phyloP scores from a whole-genome alignment of 1,140 invertebrate species.

The Laupala kohalensis region DNA sequence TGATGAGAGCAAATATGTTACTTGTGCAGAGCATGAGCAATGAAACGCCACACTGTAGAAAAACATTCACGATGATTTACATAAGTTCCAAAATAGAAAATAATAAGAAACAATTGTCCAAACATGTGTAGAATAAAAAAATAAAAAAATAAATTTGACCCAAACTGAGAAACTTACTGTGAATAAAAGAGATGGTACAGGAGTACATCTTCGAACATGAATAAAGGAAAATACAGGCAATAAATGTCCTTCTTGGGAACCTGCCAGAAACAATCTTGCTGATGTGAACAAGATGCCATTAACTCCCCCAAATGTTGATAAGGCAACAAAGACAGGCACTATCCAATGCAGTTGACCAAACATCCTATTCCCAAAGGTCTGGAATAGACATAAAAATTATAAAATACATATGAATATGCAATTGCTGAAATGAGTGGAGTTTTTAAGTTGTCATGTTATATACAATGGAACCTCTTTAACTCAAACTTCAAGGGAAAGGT shows the following conservation, averaged over 20 bases:
- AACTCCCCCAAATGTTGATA: constrained; percentile 73
- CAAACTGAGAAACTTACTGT: constrained; percentile 46
- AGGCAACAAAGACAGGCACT: constrained; percentile 79
- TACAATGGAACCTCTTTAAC: no score
- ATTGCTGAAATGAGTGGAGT: no score
- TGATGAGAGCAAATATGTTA: constrained; percentile 58
- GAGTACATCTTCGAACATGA: constrained; percentile 58
- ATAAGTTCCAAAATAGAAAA: not conserved
- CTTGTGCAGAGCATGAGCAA: constrained; percentile 55
- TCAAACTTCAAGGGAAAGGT: no score
- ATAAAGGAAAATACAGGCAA: constrained; percentile 66
- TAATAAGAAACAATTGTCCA: not conserved
- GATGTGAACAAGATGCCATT: constrained; percentile 88
- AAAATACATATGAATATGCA: not conserved
- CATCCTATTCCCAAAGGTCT: constrained; percentile 65
- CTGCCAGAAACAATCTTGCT: constrained; percentile 58
- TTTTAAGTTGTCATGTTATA: no score
- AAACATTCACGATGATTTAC: no score
- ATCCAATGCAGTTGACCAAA: constrained; percentile 64
- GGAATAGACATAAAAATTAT: constrained; percentile 19
- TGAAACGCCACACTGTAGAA: constrained; percentile 53
- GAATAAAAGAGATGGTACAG: constrained; percentile 66
- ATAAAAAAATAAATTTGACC: no score
- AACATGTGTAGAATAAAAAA: not conserved
- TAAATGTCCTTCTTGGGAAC: constrained; percentile 70